Evolutionary conservation across 1,140 invertebrate genomes (phyloP), one percentile per base, ranked within the genome.

Genomic region (Brachionus sp.): DNA sequence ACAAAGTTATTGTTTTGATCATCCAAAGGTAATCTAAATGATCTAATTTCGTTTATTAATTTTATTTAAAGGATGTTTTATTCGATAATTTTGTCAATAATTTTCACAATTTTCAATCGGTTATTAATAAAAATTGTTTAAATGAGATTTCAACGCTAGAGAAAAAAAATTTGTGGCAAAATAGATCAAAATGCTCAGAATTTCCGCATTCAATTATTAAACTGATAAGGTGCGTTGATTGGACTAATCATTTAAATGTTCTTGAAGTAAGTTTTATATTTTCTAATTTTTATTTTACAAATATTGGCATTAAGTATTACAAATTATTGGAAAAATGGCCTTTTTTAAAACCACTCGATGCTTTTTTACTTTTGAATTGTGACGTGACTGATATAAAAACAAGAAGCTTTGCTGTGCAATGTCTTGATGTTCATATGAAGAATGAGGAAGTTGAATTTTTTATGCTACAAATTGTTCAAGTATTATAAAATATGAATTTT

Each of bases 291-390:
- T 23, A n/a, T 19, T 57, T 57, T 19, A 57, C 16, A 57, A 9
- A 57, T 57, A 64, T 9, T 70, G 16, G n/a, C 4, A 16, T 42
- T 16, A 37, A 70, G 66, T 33, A 25, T 37, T 57, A 82, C 42
- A 70, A 68, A 46, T n/a, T 82, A 7, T 3, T 82, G 9, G n/a
- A 50, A 25, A 84, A 86, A 77, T 98, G 95, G 95, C 94, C 94
- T 0, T 88, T 90, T 78, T 89, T 97, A 83, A 90, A 93, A 0
- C 92, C 94, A 0, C 94, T 95, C 87, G 92, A 92, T 75, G 94
- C 95, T 0, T 90, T 98, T 16, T 95, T 97, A 88, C 88, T 98
- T 42, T 89, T 98, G n/a, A 95, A 98, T 89, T 96, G 95, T 87
- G 94, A 95, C n/a, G 97, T 95, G 88, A 93, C 95, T 0, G 96